A percentile compares a stretch with the other conserved stretches of the same genome.
These are phyloP conservation scores for Oryzias dopingdopingensis DNA, from an alignment of 2,797 vertebrate genomes.

Conservation along the genomic window DNA sequence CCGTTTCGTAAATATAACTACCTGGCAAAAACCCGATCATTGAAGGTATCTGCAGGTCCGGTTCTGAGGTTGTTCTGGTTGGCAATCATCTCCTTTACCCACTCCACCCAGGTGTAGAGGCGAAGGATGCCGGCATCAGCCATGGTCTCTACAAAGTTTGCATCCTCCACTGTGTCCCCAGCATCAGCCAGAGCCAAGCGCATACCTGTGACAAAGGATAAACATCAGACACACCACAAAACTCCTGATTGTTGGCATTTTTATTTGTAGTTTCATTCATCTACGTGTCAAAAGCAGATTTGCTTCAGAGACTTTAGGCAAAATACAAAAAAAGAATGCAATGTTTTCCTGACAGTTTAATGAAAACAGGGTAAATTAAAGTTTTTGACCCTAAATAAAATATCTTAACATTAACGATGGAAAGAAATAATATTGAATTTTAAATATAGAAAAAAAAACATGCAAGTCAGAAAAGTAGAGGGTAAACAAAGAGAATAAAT, in stretches of 20 bases:
- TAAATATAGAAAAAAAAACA: background rate
- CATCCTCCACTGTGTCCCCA: slow-evolving; percentile 96
- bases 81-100: slow-evolving; percentile 97
- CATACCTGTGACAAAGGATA: slow-evolving; percentile 81
- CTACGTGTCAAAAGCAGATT: too few species aligned
- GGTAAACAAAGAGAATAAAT: slow-evolving; percentile 8
- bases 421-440: too few species aligned
- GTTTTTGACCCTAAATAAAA: too few species aligned
- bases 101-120: slow-evolving; percentile 96
- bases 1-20: slow-evolving; percentile 39
- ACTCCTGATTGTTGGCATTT: too few species aligned
- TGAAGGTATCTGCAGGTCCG: slow-evolving; percentile 86
- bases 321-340: too few species aligned
- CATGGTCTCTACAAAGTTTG: slow-evolving; percentile 97
- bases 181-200: slow-evolving; percentile 94
- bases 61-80: slow-evolving; percentile 89
- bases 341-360: background rate
- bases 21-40: slow-evolving; percentile 95
- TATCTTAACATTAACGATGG: too few species aligned
- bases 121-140: slow-evolving; percentile 95
- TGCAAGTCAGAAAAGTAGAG: slow-evolving; percentile 8
- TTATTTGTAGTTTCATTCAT: too few species aligned
- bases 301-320: too few species aligned
- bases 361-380: slow-evolving; percentile 10
- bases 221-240: background rate